Percentiles rank a stretch among this genome's conserved stretches.
Evolutionary conservation across 2,888 invertebrate genomes (phyloP).

Genomic region (Pollenia labialis): DNA sequence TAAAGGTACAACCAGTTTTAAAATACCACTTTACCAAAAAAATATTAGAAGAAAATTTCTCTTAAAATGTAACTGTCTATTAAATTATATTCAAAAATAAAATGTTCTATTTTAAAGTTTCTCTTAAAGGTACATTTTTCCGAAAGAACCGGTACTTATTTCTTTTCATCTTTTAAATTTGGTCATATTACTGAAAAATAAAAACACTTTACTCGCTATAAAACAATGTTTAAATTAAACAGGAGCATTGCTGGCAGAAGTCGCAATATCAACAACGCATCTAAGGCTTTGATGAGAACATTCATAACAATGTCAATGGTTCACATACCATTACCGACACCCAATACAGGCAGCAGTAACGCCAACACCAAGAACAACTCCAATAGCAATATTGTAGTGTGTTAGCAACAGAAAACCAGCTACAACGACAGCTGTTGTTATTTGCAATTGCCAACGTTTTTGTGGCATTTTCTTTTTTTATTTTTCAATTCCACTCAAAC

Average conservation of each 20-base stretch:
- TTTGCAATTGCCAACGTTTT: conserved; percentile 63
- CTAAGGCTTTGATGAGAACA: conserved; percentile 65
- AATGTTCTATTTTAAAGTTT: too few species aligned
- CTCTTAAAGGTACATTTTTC: too few species aligned
- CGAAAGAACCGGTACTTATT: too few species aligned
- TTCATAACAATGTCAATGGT: conserved; percentile 70
- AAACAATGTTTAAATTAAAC: conserved; percentile 28
- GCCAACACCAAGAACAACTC: conserved; percentile 24
- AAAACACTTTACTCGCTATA: neutral
- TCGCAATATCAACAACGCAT: conserved; percentile 52
- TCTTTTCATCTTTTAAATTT: neutral
- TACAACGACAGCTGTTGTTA: conserved; percentile 68
- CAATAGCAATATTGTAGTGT: conserved; percentile 48
- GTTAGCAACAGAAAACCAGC: conserved; percentile 57
- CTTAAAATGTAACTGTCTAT: too few species aligned
- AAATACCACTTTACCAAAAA: too few species aligned
- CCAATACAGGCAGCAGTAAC: conserved; percentile 42
- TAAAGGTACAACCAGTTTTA: too few species aligned
- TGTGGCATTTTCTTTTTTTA: conserved; percentile 56
- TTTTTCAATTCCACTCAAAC: conserved; percentile 22
- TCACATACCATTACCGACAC: conserved; percentile 57
- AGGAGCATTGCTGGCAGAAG: conserved; percentile 31
- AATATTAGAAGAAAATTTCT: too few species aligned
- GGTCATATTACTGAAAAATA: conserved; percentile 27
- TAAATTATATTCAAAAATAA: too few species aligned